Percentiles rank a stretch among this genome's conserved stretches.
Conservation (phyloP, 2,888 invertebrate species). For the Folsomia candida region DNA sequence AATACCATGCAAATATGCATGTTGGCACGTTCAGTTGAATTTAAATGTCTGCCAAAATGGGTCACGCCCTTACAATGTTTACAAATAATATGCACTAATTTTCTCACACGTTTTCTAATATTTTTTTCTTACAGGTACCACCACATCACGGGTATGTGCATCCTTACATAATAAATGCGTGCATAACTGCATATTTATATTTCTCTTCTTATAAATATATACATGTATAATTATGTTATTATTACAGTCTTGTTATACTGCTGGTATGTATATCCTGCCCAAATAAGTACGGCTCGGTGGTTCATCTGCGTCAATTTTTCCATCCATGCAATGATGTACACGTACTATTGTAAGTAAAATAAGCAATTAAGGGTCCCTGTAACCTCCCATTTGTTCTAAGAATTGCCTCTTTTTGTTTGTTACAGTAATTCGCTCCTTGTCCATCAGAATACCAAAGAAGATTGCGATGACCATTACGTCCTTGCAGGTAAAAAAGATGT, state of each 20-base stretch:
- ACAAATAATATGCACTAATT: too few species aligned
- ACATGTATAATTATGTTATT: not conserved
- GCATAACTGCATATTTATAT: not conserved
- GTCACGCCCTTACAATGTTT: too few species aligned
- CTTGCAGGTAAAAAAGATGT: conserved; percentile 54
- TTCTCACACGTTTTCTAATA: too few species aligned
- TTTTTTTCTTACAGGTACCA: conserved; percentile 64
- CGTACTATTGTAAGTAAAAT: too few species aligned
- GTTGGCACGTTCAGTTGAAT: too few species aligned
- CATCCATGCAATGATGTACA: conserved; percentile 78
- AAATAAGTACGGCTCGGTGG: conserved; percentile 86
- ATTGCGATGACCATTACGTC: conserved; percentile 88
- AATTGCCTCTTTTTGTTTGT: not conserved
- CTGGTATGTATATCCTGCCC: conserved; percentile 89
- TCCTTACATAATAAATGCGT: not conserved
- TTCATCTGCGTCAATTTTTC: conserved; percentile 94
- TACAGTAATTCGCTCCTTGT: conserved; percentile 73
- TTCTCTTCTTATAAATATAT: not conserved
- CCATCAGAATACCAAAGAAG: conserved; percentile 73
- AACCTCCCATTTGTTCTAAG: too few species aligned
- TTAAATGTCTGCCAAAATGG: too few species aligned
- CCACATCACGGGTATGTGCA: conserved; percentile 63
- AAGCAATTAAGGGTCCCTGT: too few species aligned
- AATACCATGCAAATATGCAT: too few species aligned
- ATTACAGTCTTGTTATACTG: conserved; percentile 83